A percentile compares a stretch with the other conserved stretches of the same genome.
Evolutionary conservation across 2,888 invertebrate species (phyloP).

Genomic region (Xylocampa areola): DNA sequence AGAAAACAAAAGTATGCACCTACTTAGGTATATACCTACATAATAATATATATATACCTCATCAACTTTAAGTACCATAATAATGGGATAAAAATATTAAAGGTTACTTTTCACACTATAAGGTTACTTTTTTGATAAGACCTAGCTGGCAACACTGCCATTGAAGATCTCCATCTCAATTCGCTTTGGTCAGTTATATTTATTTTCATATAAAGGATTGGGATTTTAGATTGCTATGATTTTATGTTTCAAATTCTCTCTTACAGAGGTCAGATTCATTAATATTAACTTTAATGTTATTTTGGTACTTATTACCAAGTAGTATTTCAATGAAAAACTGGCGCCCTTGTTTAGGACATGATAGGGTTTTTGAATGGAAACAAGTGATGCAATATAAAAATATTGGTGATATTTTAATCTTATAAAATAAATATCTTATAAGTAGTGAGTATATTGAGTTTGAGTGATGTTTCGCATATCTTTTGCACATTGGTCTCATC

Average conservation of each 20-base stretch:
- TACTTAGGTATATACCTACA: no score
- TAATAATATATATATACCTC: no score
- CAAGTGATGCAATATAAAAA: constrained; percentile 9
- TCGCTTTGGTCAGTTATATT: constrained; percentile 28
- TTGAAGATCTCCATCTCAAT: constrained; percentile 20
- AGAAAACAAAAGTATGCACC: no score
- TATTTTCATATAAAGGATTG: constrained; percentile 28
- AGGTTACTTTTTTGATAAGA: no score
- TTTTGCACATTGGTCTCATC: constrained; percentile 9
- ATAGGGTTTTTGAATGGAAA: constrained; percentile 28
- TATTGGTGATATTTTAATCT: background rate
- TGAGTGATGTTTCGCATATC: constrained; percentile 11
- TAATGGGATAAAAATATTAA: no score
- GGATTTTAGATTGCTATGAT: constrained; percentile 12
- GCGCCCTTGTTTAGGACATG: constrained; percentile 37
- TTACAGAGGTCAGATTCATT: constrained; percentile 15
- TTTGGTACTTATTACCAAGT: constrained; percentile 16
- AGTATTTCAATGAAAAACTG: constrained; percentile 35
- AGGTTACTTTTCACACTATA: no score
- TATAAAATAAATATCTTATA: constrained; percentile 27
- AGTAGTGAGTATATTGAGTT: background rate
- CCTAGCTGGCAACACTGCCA: no score
- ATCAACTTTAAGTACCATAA: no score
- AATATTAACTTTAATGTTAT: constrained; percentile 6
- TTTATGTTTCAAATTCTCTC: constrained; percentile 3